Base-by-base conservation (phyloP, 2,888 invertebrate genomes). In the Drosophila stalkeri region DNA sequence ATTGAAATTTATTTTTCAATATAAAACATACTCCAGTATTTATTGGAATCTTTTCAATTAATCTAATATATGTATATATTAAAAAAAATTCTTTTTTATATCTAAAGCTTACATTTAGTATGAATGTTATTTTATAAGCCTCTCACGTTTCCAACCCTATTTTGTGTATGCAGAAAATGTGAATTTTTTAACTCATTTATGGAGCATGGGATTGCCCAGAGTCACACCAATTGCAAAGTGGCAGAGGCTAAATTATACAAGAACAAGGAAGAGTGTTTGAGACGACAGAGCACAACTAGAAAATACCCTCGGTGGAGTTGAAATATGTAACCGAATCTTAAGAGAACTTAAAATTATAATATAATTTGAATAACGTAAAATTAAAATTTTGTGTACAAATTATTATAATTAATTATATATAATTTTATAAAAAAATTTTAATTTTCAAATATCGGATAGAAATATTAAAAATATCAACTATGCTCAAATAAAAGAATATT, bases 151-250 rank as follows among this genome's bases (percentile, higher is more conserved):
- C 27, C 81, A 77, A 71, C 77, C 77, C 81, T 68, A 74, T 76
- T 75, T 56, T 14, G 16, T 43, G 43, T 76, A 64, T 63, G 51
- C 51, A 52, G 35, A 44, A 77, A 51, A 62, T 62, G 71, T 64
- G 64, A 60, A 62, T 75, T 63, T 41, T 41, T 31, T 51, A 51
- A 31, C 27, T 39, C 67, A 52, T 35, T 46, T 47, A 23, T 33
- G 43, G 39, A 41, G 54, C 43, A 18, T 54, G 77, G 43, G 27
- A 43, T 55, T 47, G 49, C 61, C 70, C 51, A 54, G 59, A 64
- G 67, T 57, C 74, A 68, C 67, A 69, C 71, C 71, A 75, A 70
- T 68, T 67, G 81, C 71, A 75, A 82, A 88, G 76, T 90, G 75
- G 62, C 55, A 71, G 69, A 62, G 77, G 46, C 37, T 55, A 83